Conservation (phyloP, 2,888 invertebrate genomes). For the Lordiphosa andalusiaca region DNA sequence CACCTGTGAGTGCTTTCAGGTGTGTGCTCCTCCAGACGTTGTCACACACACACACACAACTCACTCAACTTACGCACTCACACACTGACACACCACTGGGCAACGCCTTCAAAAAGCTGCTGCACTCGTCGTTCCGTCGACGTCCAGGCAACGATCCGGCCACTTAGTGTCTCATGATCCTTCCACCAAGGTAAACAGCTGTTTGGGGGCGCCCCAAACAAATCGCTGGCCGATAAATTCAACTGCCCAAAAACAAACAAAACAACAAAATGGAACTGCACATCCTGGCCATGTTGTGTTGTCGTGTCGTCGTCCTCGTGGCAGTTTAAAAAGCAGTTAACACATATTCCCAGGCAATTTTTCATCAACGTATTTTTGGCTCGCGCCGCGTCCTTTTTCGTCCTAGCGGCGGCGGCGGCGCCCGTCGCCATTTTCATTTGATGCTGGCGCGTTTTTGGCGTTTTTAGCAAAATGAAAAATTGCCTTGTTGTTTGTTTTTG, state of each 20-base stretch:
- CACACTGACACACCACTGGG: constrained; percentile 57
- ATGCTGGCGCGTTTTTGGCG: constrained; percentile 36
- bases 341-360: constrained; percentile 79
- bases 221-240: constrained; percentile 63
- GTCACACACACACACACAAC: constrained; percentile 26
- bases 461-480: constrained; percentile 76
- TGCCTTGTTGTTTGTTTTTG: constrained; percentile 61
- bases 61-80: constrained; percentile 22
- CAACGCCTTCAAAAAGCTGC: constrained; percentile 74
- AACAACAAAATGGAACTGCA: constrained; percentile 39
- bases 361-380: constrained; percentile 75
- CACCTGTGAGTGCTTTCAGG: constrained; percentile 67
- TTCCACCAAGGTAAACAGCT: constrained; percentile 55
- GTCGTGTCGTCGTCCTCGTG: constrained; percentile 71
- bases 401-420: constrained; percentile 41
- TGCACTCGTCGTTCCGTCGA: neutral
- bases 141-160: constrained; percentile 49
- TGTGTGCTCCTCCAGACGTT: constrained; percentile 50
- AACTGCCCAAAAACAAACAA: constrained; percentile 50
- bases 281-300: constrained; percentile 51
- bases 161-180: constrained; percentile 63
- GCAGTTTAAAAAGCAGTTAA: constrained; percentile 80
- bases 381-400: constrained; percentile 44
- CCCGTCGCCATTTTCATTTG: constrained; percentile 58
- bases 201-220: constrained; percentile 53